Percentiles rank a stretch among this genome's conserved stretches.
These are phyloP conservation scores for Campaea margaritaria DNA, from an alignment of 2,888 invertebrate genomes.

Conservation along the genomic window DNA sequence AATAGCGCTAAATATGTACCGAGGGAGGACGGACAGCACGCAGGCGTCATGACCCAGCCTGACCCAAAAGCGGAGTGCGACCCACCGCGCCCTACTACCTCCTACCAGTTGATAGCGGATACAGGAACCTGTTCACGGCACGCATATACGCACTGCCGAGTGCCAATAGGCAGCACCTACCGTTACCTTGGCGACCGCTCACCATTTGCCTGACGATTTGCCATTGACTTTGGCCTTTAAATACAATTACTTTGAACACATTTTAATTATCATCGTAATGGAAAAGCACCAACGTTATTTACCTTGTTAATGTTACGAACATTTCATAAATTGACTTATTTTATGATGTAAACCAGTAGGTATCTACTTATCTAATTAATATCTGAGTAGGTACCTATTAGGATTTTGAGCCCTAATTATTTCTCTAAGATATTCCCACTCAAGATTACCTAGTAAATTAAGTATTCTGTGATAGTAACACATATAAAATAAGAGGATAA, in stretches of 20 bases:
- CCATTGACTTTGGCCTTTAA: slow-evolving; percentile 47
- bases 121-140: slow-evolving; percentile 73
- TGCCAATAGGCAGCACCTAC: slow-evolving; percentile 49
- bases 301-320: neutral
- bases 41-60: slow-evolving; percentile 83
- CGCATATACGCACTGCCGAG: slow-evolving; percentile 52
- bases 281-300: slow-evolving; percentile 1
- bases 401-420: too few relatives aligned
- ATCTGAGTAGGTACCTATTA: too few relatives aligned
- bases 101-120: slow-evolving; percentile 75
- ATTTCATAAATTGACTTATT: neutral
- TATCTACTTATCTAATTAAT: too few relatives aligned
- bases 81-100: slow-evolving; percentile 65
- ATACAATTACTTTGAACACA: slow-evolving; percentile 14
- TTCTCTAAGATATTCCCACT: too few relatives aligned
- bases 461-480: neutral
- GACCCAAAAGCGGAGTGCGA: slow-evolving; percentile 80
- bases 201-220: slow-evolving; percentile 21
- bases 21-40: slow-evolving; percentile 67
- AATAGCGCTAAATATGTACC: slow-evolving; percentile 70
- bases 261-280: slow-evolving; percentile 6
- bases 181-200: slow-evolving; percentile 62
- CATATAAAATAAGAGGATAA: slow-evolving; percentile 62
- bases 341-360: neutral
- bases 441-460: too few relatives aligned